Evolutionary conservation across 2,797 vertebrate genomes (phyloP), one percentile per base, ranked within the genome.

Genomic region (Pelobates cultripes): DNA sequence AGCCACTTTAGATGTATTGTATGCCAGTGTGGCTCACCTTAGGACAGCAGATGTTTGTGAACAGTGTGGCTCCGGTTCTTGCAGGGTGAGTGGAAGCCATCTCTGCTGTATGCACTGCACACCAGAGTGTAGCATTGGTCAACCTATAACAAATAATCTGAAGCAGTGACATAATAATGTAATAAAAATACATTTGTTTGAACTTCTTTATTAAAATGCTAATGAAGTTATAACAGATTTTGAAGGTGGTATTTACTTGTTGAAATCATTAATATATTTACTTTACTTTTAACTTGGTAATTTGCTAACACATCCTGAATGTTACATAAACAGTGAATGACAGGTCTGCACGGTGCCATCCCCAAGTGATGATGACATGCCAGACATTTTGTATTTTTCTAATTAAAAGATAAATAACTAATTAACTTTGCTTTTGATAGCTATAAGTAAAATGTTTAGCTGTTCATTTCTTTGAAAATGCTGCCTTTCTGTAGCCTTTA

Each of bases 341-440:
- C 28, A 64, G 61, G 61, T 64, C 61, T 64, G 28, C 61, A 64
- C 61, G 28, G 61, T 28, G 14, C n/a, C n/a, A 14, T 64, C n/a
- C 28, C 28, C 7, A 28, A 41, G 55, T 64, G 61, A 40, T 64
- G 61, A 64, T 28, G 61, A 40, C 17, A 40, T 7, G 61, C 61
- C 17, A 64, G 17, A 64, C 61, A 14, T 64, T 64, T 64, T 12
- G n/a, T 64, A 64, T 64, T 64, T 64, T 64, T 64, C 61, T 64
- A 64, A 64, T 64, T 64, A 64, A 64, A 64, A 64, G 61, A 64
- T 64, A 64, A 64, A 17, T 64, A 64, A 64, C 7, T 40, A 64
- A 64, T 64, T 64, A 64, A 64, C 61, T 64, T 5, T 64, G 61
- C n/a, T 64, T 17, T 64, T 64, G 28, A 40, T 64, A 28, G 6